phyloP scores from a whole-genome alignment of 2,797 vertebrate genomes.

The Catostomus latipinnis region DNA sequence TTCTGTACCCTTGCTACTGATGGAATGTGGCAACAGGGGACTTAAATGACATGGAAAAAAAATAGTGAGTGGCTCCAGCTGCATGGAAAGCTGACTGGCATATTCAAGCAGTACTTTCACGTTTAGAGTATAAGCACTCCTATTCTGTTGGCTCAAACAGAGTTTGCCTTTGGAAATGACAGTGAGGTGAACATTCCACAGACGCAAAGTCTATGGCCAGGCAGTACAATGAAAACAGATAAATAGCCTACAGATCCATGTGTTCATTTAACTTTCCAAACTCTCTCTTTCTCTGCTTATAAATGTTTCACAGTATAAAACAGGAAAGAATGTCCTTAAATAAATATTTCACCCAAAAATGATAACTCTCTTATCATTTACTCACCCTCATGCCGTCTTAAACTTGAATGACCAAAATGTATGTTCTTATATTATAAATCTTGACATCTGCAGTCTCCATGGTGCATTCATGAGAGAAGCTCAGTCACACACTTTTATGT shows the following conservation, averaged over 20 bases:
- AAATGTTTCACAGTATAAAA: background rate
- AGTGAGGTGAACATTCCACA: conserved; percentile 50
- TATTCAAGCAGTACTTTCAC: conserved; percentile 33
- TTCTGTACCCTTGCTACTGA: conserved; percentile 37
- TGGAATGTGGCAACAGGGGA: conserved; percentile 41
- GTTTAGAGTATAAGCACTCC: conserved; percentile 35
- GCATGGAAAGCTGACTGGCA: conserved; percentile 4
- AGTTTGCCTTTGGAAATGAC: conserved; percentile 45
- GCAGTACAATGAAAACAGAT: conserved; percentile 49
- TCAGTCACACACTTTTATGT: too few relatives aligned
- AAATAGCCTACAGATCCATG: conserved; percentile 36
- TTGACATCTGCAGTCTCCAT: background rate
- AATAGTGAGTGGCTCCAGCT: conserved; percentile 27
- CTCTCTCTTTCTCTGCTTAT: background rate
- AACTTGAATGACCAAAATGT: background rate
- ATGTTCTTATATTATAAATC: background rate
- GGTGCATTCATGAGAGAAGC: too few relatives aligned
- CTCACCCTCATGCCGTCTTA: background rate
- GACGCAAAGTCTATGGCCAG: conserved; percentile 30
- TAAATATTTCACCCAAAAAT: background rate
- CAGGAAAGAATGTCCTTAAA: background rate
- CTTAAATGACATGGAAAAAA: conserved; percentile 20
- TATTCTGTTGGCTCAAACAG: conserved; percentile 35
- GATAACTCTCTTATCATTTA: background rate
- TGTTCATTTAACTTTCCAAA: conserved; percentile 33